Evolutionary conservation across 2,888 invertebrate genomes (phyloP), one percentile per base, ranked within the genome.

Genomic region (Sepioteuthis lessoniana): DNA sequence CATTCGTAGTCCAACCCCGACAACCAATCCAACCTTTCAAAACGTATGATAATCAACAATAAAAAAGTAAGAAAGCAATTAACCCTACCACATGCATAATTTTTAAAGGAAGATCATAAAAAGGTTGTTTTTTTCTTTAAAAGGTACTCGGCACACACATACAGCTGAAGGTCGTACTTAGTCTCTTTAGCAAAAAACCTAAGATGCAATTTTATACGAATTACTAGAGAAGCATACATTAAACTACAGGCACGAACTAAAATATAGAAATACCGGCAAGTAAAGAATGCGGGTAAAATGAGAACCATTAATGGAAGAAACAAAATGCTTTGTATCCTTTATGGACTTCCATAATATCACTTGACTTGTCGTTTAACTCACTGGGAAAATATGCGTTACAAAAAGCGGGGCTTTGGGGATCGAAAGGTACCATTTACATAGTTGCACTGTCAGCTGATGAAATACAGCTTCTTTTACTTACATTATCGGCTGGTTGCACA

Each of bases 401-500:
- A 76, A 76, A 76, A 35, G 16, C 10, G 3, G n/a, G n/a, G n/a
- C n/a, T 76, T 35, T 76, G 35, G 16, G n/a, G 19, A 76, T 13
- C 8, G 13, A n/a, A 76, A 10, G n/a, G n/a, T 16, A 1, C n/a
- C n/a, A 76, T 76, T 76, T 16, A 13, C n/a, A 76, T 0, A 35
- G 1, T 19, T 13, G 3, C 13, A 10, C 16, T 13, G 76, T 35
- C 35, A n/a, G n/a, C n/a, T 76, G 16, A 4, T 76, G 16, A 13
- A 13, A 76, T 76, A 16, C 13, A 35, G 35, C 35, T 25, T 35
- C 76, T 13, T 92, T 92, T 35, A 93, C 93, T 50, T 93, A 93
- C 93, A 93, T 93, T 93, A 21, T 93, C 93, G 55, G 93, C 38
- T 37, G 50, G 16, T 28, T 93, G 93, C 55, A 50, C 35, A 16